phyloP scores from a whole-genome alignment of 2,797 vertebrate species.

The Passerculus sandwichensis region DNA sequence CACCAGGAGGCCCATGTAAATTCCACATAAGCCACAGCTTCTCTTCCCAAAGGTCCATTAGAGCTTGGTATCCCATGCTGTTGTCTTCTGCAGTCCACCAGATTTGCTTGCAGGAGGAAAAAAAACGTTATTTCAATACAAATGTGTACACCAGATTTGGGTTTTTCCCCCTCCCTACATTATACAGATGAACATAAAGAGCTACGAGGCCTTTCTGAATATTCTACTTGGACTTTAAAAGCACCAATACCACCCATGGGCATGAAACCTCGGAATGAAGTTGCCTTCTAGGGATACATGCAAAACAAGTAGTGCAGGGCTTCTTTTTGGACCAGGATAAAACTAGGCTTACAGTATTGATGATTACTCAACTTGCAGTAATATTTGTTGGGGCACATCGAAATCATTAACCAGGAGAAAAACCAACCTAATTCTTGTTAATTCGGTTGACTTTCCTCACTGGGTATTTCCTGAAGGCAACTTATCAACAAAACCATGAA shows the following conservation, averaged over 20 bases:
- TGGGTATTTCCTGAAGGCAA: constrained; percentile 59
- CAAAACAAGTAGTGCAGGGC: constrained; percentile 61
- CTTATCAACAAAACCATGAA: constrained; percentile 20
- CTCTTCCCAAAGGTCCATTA: constrained; percentile 81
- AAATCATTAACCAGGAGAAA: constrained; percentile 49
- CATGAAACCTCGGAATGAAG: constrained; percentile 69
- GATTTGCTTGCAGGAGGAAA: constrained; percentile 79
- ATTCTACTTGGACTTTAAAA: constrained; percentile 71
- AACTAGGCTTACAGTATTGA: constrained; percentile 58
- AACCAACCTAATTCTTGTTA: constrained; percentile 25
- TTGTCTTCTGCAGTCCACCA: constrained; percentile 77
- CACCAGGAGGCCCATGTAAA: constrained; percentile 80
- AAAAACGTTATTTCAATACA: constrained; percentile 79
- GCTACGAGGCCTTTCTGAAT: constrained; percentile 70
- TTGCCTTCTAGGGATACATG: constrained; percentile 62
- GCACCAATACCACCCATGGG: constrained; percentile 77
- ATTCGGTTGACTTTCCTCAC: constrained; percentile 57
- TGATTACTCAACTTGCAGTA: constrained; percentile 34
- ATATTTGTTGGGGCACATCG: constrained; percentile 35
- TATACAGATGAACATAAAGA: constrained; percentile 72
- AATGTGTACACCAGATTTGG: constrained; percentile 71
- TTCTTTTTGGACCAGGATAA: constrained; percentile 53
- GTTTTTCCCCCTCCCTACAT: constrained; percentile 28
- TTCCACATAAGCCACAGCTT: constrained; percentile 81
- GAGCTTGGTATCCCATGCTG: constrained; percentile 75